Evolutionary conservation across 92 coral and sea anemone genomes (phyloP), one percentile per base, ranked within the genome.

Genomic region (Muricea muricata): DNA sequence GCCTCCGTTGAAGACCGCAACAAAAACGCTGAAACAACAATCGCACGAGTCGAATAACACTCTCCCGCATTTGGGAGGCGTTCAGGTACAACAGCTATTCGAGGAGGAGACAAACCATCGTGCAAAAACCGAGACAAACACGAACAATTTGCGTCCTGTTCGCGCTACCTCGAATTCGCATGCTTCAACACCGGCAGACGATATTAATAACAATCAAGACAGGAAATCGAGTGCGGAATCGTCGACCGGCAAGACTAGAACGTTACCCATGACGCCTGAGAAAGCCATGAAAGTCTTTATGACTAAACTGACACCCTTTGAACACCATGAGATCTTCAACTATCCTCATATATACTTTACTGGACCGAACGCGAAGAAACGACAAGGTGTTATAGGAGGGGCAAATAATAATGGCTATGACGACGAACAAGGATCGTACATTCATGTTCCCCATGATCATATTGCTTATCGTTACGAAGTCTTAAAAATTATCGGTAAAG

Each of bases 331-430:
- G 87, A 93, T 96, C 42, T 96, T 96, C 78, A 96, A 93, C 83
- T 93, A 90, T 93, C 96, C 99, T 26, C 97, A 96, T 82, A 90
- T 96, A 40, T 93, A 90, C 89, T 96, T 96, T 89, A 97, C 93
- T 47, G 99, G 99, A 28, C 97, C 96, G 25, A 93, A 92, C 77
- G 98, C 99, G 42, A 96, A 93, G 93, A 96, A 96, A 87, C 92
- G 99, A 7, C 98, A 93, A 93, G 99, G 99, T 90, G 99, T 96
- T 94, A 97, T 96, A 66, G 95, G 99, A 70, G 99, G 99, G 15
- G 97, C 96, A 68, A 93, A 86, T 78, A 96, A 96, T 79, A 92
- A 94, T 86, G 99, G 99, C 68, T 96, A 96, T 85, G 99, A 96
- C 65, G 99, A 96, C 56, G 99, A 96, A 71, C 99, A 96, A 54